These are phyloP conservation scores for Eupleurogrammus muticus DNA, from an alignment of 2,797 vertebrate species.

Conservation along the genomic window DNA sequence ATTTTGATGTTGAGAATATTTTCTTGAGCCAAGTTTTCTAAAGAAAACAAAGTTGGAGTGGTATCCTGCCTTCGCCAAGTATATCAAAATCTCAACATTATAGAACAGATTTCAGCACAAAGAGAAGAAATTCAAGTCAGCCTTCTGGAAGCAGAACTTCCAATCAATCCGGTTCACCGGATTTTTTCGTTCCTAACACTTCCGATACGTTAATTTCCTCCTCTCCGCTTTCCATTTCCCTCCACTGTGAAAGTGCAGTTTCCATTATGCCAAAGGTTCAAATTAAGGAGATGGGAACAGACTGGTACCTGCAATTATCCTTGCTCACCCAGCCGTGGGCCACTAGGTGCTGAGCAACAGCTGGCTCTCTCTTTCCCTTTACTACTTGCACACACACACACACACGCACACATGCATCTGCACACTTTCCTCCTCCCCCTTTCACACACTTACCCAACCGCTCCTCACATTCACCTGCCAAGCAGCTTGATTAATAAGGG, in stretches of 20 bases:
- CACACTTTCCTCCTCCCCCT: conserved; percentile 30
- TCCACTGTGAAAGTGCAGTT: conserved; percentile 53
- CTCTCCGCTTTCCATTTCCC: conserved; percentile 44
- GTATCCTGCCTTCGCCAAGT: neutral
- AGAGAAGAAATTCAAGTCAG: neutral
- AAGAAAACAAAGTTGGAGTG: too few relatives aligned
- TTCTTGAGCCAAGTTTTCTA: neutral
- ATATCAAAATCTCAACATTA: neutral
- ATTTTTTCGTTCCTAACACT: conserved; percentile 29
- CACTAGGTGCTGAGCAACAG: conserved; percentile 69
- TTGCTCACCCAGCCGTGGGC: conserved; percentile 76
- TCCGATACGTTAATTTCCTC: conserved; percentile 45
- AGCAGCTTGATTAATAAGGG: conserved; percentile 75
- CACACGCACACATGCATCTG: conserved; percentile 32
- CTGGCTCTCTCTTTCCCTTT: conserved; percentile 59
- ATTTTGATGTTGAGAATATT: neutral
- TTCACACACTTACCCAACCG: conserved; percentile 48
- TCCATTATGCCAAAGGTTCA: conserved; percentile 71
- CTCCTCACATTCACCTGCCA: conserved; percentile 71
- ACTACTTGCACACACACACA: conserved; percentile 25
- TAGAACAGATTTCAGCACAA: neutral
- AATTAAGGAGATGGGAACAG: conserved; percentile 76
- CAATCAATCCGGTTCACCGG: conserved; percentile 24
- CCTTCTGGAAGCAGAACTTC: neutral
- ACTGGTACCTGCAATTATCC: conserved; percentile 83